phyloP scores from a whole-genome alignment of 2,888 invertebrate genomes.

The Polyommatus iphigenia region DNA sequence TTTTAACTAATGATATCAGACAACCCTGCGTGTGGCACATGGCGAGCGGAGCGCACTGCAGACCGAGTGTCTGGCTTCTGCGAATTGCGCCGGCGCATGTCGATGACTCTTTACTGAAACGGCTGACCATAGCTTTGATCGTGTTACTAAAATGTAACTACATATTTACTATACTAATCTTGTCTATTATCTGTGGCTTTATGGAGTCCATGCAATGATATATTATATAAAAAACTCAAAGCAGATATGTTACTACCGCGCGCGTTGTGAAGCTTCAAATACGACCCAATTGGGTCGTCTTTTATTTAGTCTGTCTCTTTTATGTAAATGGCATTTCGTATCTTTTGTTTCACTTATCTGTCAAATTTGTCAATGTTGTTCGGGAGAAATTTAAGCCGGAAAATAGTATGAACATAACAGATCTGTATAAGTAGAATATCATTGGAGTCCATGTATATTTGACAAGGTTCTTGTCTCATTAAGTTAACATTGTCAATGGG shows the following conservation, averaged over 20 bases:
- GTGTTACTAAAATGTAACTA: constrained; percentile 17
- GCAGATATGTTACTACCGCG: too few species aligned
- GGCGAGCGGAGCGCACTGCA: constrained; percentile 47
- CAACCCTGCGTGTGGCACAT: constrained; percentile 44
- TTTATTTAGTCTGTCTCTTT: too few species aligned
- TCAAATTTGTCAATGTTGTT: too few species aligned
- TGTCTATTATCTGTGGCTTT: background rate
- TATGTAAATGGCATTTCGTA: too few species aligned
- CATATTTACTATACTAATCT: background rate
- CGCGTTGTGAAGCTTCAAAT: too few species aligned
- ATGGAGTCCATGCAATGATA: background rate
- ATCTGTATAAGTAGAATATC: too few species aligned
- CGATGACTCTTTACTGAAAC: constrained; percentile 40
- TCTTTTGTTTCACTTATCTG: too few species aligned
- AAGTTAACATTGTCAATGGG: background rate
- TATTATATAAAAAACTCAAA: too few species aligned
- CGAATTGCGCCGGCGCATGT: constrained; percentile 49
- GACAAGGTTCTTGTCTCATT: background rate
- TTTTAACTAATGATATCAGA: background rate
- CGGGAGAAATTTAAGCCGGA: too few species aligned
- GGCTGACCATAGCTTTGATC: constrained; percentile 25
- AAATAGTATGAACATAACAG: too few species aligned
- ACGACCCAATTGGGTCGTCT: too few species aligned
- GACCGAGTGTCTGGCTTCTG: constrained; percentile 69
- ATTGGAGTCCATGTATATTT: too few species aligned